Evolutionary conservation across 2,888 invertebrate genomes (phyloP).

Genomic region (Chloroclystis v-ata): DNA sequence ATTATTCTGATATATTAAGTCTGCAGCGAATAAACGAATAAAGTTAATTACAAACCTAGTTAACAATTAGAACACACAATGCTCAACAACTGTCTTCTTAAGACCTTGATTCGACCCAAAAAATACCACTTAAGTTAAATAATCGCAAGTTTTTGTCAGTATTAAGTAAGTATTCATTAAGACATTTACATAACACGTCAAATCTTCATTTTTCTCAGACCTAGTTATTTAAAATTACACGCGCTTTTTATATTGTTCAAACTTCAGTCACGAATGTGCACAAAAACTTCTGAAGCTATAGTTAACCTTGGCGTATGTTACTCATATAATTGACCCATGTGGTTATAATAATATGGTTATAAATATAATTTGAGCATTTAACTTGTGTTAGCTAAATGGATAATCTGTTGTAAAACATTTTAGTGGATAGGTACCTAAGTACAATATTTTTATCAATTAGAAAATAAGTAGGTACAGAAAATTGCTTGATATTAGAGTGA

Average conservation of each 20-base stretch:
- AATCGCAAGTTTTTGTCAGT: constrained; percentile 28
- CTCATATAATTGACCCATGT: constrained; percentile 57
- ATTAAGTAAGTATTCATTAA: constrained; percentile 18
- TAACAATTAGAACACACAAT: too few relatives aligned
- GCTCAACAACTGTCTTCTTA: too few relatives aligned
- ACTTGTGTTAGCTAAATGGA: background rate
- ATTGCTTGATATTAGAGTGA: too few relatives aligned
- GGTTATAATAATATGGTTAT: constrained; percentile 25
- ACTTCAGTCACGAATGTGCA: constrained; percentile 66
- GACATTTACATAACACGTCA: constrained; percentile 30
- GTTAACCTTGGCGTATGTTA: constrained; percentile 70
- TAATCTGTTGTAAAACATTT: too few relatives aligned
- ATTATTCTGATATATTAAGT: too few relatives aligned
- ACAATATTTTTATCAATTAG: too few relatives aligned
- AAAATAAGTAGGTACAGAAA: too few relatives aligned
- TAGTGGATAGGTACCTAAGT: too few relatives aligned
- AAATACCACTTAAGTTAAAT: constrained; percentile 8
- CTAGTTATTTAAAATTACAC: constrained; percentile 68
- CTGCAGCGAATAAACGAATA: too few relatives aligned
- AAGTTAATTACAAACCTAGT: too few relatives aligned
- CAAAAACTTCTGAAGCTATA: constrained; percentile 65
- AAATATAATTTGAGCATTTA: constrained; percentile 25
- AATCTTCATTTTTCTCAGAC: constrained; percentile 46
- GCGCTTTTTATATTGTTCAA: constrained; percentile 59
- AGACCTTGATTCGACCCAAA: background rate